These are phyloP conservation scores for Lasioglossum lativentre DNA, from an alignment of 2,888 invertebrate species.

Conservation along the genomic window DNA sequence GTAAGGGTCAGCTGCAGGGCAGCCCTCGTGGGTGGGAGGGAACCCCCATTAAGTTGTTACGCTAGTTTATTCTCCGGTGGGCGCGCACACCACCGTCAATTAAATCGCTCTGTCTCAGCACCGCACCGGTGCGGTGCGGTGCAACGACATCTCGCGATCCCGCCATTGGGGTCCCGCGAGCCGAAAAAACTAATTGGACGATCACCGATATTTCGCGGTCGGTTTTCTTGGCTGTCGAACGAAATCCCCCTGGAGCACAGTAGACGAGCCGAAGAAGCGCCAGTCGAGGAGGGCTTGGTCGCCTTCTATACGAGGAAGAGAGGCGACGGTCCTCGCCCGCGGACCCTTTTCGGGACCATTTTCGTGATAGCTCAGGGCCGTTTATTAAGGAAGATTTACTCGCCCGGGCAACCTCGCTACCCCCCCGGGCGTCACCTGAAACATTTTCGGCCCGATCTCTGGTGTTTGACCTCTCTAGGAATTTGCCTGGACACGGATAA, in stretches of 20 bases:
- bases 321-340: slow-evolving; percentile 52
- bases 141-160: slow-evolving; percentile 57
- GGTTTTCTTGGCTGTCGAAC: slow-evolving; percentile 4
- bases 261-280: slow-evolving; percentile 55
- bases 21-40: slow-evolving; percentile 6
- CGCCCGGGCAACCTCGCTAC: slow-evolving; percentile 20
- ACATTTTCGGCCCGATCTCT: slow-evolving; percentile 37
- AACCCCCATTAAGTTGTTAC: slow-evolving; percentile 59
- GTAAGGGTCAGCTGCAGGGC: slow-evolving; percentile 12
- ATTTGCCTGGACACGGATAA: slow-evolving; percentile 47
- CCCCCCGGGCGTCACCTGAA: slow-evolving; percentile 39
- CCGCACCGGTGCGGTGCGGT: too few relatives aligned
- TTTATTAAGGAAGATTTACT: slow-evolving; percentile 70
- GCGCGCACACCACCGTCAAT: slow-evolving; percentile 44
- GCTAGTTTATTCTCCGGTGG: slow-evolving; percentile 33
- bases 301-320: slow-evolving; percentile 34
- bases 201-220: slow-evolving; percentile 20
- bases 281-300: slow-evolving; percentile 36
- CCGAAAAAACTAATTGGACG: slow-evolving; percentile 2
- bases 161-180: background rate
- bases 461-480: slow-evolving; percentile 68
- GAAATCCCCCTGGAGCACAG: slow-evolving; percentile 61
- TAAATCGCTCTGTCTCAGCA: slow-evolving; percentile 52
- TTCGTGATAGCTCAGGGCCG: slow-evolving; percentile 74
- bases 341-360: slow-evolving; percentile 50